phyloP scores from a whole-genome alignment of 2,888 invertebrate genomes.

The Diaprepes abbreviatus region DNA sequence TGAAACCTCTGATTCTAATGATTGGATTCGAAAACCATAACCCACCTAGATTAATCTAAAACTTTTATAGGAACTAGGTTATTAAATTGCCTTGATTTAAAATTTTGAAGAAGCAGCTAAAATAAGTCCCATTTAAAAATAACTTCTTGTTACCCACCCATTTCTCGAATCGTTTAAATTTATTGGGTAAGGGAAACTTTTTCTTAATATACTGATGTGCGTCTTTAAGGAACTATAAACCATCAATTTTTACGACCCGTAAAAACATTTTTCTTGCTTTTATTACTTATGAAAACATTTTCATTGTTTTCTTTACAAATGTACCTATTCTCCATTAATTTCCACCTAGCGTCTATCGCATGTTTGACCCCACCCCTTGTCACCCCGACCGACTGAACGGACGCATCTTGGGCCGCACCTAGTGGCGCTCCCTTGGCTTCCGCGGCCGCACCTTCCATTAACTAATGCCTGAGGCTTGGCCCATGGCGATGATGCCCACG shows the following conservation, averaged over 20 bases:
- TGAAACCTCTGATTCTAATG: too few relatives aligned
- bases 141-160: too few relatives aligned
- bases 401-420: constrained; percentile 42
- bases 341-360: constrained; percentile 41
- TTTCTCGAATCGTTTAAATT: too few relatives aligned
- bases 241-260: neutral
- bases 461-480: constrained; percentile 62
- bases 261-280: neutral
- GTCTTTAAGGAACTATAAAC: neutral
- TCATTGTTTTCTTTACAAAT: constrained; percentile 42
- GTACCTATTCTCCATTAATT: constrained; percentile 43
- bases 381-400: constrained; percentile 32
- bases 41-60: too few relatives aligned
- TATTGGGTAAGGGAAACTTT: too few relatives aligned
- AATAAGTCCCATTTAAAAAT: too few relatives aligned
- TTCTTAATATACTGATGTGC: too few relatives aligned
- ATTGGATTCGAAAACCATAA: too few relatives aligned
- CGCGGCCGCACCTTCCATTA: constrained; percentile 60
- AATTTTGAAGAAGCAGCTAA: too few relatives aligned
- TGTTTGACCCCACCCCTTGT: constrained; percentile 35
- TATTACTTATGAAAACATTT: constrained; percentile 8
- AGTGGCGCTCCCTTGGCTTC: constrained; percentile 54
- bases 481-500: constrained; percentile 32
- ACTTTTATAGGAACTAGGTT: too few relatives aligned
- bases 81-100: too few relatives aligned